Base-by-base conservation (phyloP, 2,797 vertebrate genomes). In the Hippocampus kuda region DNA sequence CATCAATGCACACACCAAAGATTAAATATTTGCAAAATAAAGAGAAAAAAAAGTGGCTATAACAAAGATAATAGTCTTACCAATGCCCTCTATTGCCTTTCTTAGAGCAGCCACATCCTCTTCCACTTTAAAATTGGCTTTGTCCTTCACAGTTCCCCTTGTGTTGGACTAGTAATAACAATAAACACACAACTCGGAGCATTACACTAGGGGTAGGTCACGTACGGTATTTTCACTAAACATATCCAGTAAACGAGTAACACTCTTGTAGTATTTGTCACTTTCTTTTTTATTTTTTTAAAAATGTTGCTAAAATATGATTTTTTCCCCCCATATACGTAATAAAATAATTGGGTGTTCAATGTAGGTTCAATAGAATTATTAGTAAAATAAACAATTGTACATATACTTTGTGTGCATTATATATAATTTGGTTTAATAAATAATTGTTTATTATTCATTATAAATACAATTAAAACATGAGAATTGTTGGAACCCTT, bases 71-170 rank as follows among this genome's bases (percentile, higher is more conserved):
- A 54, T 64, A 15, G 46, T 16, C 88, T 75, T 83, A 96, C 94
- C 94, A 4, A 94, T 12, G 68, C 94, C 94, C 72, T 88, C 89
- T 0, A 95, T 92, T 49, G 94, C 94, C 59, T 92, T 91, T 65
- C 76, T 89, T 16, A 97, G 69, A 1, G 85, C 88, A 68, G 92
- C 79, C 11, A 91, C 93, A 74, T 96, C 94, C 38, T 86, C 90
- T 0, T 88, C 84, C 8, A 88, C 83, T 73, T 89, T 94, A 72
- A 95, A 95, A 49, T 89, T 87, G 0, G 87, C 26, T 11, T 83
- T 89, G 69, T 93, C 92, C 74, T 85, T 91, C 64, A 95, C 76
- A 0, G 91, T 93, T 62, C 93, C 93, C 82, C 86, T 88, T 10
- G 78, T 60, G 68, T 72, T 91, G 73, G 89, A 86, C 94, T 95